Base-by-base conservation (phyloP, 2,797 vertebrate genomes). In the Philypnodon macrostomus region DNA sequence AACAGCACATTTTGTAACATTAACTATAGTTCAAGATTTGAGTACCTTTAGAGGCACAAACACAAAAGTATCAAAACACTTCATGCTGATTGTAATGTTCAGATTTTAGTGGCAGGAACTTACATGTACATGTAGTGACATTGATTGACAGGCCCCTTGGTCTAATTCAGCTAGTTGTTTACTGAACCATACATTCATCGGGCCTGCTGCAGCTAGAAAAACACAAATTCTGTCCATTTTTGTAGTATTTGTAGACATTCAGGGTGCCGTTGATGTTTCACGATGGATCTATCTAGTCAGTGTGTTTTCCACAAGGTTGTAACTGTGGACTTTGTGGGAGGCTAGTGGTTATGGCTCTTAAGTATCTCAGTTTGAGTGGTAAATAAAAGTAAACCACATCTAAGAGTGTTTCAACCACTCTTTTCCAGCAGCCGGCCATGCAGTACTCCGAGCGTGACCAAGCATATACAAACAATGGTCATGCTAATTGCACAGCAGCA, bases 381-480 rank as follows among this genome's bases (percentile, higher is more conserved):
- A 30, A 52, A 34, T 70, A 59, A 37, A 57, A 33, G 35, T 64
- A 64, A 55, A 67, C 68, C 68, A 37, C 65, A 61, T 41, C 51
- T 47, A 45, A 70, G 53, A 51, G 45, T 30, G 41, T 60, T 42
- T 47, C 48, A 50, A n/a, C 42, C 44, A 15, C 18, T 18, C 11
- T 31, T 1, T n/a, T 31, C 42, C 27, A 45, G 16, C 36, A 16
- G 37, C 61, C 21, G 42, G 53, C 55, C 31, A 4, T 66, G 27
- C 47, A 58, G 39, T 56, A 52, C 53, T 48, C 38, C 38, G 59
- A 73, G 60, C 30, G 26, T 63, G 61, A 74, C 73, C 48, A 9
- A 77, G 47, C 49, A 35, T 60, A 57, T 68, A 63, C 63, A 71
- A 82, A 81, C 75, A 76, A 46, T 37, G 50, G 64, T 70, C 79